Base-by-base conservation (phyloP, 2,797 vertebrate genomes). In the Pelochelys cantorii region DNA sequence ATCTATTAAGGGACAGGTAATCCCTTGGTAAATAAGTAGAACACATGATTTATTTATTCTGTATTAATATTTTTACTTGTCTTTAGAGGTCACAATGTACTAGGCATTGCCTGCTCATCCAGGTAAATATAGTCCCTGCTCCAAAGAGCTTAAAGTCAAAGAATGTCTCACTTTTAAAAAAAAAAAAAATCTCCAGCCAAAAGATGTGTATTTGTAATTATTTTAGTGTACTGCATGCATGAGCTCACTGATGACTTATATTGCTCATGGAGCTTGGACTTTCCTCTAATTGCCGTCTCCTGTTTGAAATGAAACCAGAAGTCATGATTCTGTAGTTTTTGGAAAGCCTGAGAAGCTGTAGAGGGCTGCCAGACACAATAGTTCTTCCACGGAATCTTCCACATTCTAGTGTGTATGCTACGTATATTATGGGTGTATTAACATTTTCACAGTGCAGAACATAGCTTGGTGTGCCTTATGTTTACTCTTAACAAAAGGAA, bases 101-200 rank as follows among this genome's bases (percentile, higher is more conserved):
- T 5, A 77, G 71, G 79, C 3, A 4, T 85, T 77, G 48, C 79
- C 29, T 89, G 53, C 56, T 91, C 81, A 34, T 59, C 31, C 53
- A 1, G 23, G 79, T 87, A 84, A 91, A 86, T 56, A 31, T 10
- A 59, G 52, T 68, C 20, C n/a, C 23, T 7, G 59, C 71, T 34
- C 17, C 77, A 84, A 84, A 88, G 74, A 80, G 34, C 55, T 53
- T 80, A 22, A 88, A 85, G 37, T 77, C 82, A 55, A 92, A 78
- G 82, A 52, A 57, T 83, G 13, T 93, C 54, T 42, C 60, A 1
- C 29, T 77, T 22, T 68, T 65, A 31, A 31, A n/a, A 81, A 93
- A 23, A 79, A n/a, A 31, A 65, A 81, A 93, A 23, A 79, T 80
- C 93, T 81, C 81, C 5, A 52, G 4, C 11, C 8, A 23, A 52